Percentiles rank a stretch among this genome's conserved stretches.
Evolutionary conservation across 2,113 vertebrate species (phyloP).

Genomic region (Dasyprocta punctata): DNA sequence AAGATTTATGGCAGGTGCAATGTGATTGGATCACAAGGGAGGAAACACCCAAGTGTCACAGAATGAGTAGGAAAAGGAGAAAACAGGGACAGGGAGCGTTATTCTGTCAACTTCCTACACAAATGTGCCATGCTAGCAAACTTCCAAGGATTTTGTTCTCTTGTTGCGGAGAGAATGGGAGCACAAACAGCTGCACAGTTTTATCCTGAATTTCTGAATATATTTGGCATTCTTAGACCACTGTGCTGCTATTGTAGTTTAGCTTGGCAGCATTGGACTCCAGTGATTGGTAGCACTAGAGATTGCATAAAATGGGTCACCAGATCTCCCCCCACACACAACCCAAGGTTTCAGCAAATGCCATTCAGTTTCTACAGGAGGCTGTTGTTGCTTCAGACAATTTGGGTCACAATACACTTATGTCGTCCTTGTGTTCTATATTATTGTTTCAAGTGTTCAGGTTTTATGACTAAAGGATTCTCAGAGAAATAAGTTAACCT

Average conservation of each 20-base stretch:
- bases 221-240: background rate
- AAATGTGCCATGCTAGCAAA: background rate
- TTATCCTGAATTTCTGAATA: conserved; percentile 17
- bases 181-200: background rate
- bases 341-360: background rate
- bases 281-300: background rate
- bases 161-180: background rate
- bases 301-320: background rate
- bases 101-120: background rate
- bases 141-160: background rate
- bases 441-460: background rate
- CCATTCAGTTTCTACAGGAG: background rate
- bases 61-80: background rate
- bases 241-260: background rate
- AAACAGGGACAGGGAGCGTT: background rate
- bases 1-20: background rate
- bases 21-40: background rate
- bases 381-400: background rate
- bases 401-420: background rate
- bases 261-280: background rate
- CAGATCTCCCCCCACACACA: background rate
- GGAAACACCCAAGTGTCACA: background rate
- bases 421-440: background rate
- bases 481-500: background rate
- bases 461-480: background rate